phyloP scores from a whole-genome alignment of 2,888 invertebrate species.

The Drosophila colorata region DNA sequence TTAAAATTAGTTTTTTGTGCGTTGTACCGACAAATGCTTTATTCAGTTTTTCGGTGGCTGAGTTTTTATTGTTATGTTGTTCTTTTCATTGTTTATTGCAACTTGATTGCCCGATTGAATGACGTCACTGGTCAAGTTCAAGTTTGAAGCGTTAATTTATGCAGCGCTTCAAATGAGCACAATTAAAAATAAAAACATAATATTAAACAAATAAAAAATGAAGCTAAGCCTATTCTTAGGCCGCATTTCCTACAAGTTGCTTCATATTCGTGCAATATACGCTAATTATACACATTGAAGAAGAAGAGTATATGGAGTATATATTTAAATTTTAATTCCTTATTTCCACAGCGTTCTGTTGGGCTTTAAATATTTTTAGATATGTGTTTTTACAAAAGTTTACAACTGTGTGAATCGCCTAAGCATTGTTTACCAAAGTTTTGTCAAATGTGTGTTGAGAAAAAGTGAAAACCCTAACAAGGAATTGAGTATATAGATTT shows the following conservation, averaged over 20 bases:
- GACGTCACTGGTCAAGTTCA: conserved; percentile 76
- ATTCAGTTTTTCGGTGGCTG: conserved; percentile 64
- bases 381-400: not conserved
- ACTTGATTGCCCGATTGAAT: conserved; percentile 51
- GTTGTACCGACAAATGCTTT: conserved; percentile 38
- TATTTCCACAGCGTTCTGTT: too few relatives aligned
- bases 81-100: conserved; percentile 72
- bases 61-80: conserved; percentile 63
- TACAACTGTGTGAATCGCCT: not conserved
- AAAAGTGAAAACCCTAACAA: not conserved
- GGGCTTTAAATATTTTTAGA: too few relatives aligned
- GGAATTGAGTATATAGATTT: not conserved
- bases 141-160: conserved; percentile 68
- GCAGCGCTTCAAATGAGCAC: conserved; percentile 50
- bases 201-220: conserved; percentile 12
- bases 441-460: not conserved
- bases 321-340: not conserved
- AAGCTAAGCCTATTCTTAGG: conserved; percentile 5
- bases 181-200: conserved; percentile 26
- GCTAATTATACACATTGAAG: conserved; percentile 31
- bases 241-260: conserved; percentile 23
- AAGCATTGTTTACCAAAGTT: not conserved
- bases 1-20: conserved; percentile 54
- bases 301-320: not conserved
- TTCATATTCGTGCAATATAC: conserved; percentile 31